Evolutionary conservation across 2,888 invertebrate genomes (phyloP).

Genomic region (Archips crataeganus): DNA sequence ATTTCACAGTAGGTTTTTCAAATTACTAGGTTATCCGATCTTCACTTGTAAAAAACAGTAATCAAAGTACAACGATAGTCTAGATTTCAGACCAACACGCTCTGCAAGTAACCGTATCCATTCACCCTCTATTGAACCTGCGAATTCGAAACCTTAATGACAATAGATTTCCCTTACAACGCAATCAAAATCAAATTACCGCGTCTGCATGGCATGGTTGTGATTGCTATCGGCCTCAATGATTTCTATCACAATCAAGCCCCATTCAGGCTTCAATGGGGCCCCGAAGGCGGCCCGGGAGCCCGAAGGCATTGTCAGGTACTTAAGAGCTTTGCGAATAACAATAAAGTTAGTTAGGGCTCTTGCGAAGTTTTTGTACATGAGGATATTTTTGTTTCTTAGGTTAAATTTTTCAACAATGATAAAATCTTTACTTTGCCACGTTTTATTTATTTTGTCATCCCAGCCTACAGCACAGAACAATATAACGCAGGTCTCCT

Average conservation of each 20-base stretch:
- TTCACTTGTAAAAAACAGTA: too few species aligned
- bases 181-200: conserved; percentile 35
- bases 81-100: not conserved
- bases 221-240: conserved; percentile 9
- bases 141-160: not conserved
- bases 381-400: too few species aligned
- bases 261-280: conserved; percentile 28
- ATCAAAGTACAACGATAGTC: not conserved
- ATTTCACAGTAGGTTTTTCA: too few species aligned
- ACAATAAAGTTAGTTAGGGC: conserved; percentile 18
- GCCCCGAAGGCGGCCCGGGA: conserved; percentile 2
- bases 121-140: not conserved
- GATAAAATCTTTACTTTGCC: too few species aligned
- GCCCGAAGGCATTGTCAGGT: conserved; percentile 9
- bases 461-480: too few species aligned
- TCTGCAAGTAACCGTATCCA: not conserved
- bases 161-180: conserved; percentile 18
- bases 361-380: not conserved
- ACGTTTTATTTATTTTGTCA: too few species aligned
- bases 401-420: too few species aligned
- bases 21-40: too few species aligned
- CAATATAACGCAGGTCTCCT: too few species aligned
- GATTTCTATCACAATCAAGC: conserved; percentile 25
- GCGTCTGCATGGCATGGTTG: conserved; percentile 4
- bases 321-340: not conserved